A percentile compares a stretch with the other conserved stretches of the same genome.
Evolutionary conservation across 1,140 invertebrate species (phyloP).

Genomic region (Pristionchus pacificus): DNA sequence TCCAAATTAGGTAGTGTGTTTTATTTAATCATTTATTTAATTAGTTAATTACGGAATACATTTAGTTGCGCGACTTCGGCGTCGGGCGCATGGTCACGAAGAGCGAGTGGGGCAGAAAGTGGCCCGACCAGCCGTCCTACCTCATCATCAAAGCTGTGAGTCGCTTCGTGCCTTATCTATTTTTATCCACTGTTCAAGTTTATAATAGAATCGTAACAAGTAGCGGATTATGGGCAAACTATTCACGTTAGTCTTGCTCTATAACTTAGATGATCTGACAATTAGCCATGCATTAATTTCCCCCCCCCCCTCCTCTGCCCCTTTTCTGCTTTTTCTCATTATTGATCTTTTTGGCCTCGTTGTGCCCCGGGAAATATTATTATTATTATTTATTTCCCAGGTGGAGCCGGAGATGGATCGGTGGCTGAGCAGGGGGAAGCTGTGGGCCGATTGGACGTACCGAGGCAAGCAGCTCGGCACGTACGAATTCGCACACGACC

Average conservation of each 20-base stretch:
- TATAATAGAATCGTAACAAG: not conserved
- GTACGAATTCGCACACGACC: conserved; percentile 49
- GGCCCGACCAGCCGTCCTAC: conserved; percentile 55
- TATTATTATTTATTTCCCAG: conserved; percentile 34
- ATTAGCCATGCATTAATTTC: too few species aligned
- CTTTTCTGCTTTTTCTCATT: too few species aligned
- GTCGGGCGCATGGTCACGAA: conserved; percentile 44
- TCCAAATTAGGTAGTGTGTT: not conserved
- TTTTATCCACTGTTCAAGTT: too few species aligned
- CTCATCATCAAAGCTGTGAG: conserved; percentile 47
- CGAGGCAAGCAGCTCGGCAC: conserved; percentile 49
- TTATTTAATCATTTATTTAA: conserved; percentile 1
- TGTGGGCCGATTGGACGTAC: conserved; percentile 55
- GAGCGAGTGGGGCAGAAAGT: conserved; percentile 50
- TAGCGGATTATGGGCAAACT: not conserved
- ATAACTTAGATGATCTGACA: too few species aligned
- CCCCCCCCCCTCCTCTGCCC: too few species aligned
- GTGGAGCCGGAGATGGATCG: conserved; percentile 53
- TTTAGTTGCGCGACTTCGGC: conserved; percentile 21
- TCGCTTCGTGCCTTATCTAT: not conserved
- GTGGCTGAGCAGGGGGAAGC: conserved; percentile 46
- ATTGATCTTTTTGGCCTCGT: too few species aligned
- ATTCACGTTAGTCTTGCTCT: not conserved
- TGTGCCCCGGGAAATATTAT: not conserved
- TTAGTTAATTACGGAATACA: conserved; percentile 30